Base-by-base conservation (phyloP, 2,797 vertebrate species). In the Staurois parvus region DNA sequence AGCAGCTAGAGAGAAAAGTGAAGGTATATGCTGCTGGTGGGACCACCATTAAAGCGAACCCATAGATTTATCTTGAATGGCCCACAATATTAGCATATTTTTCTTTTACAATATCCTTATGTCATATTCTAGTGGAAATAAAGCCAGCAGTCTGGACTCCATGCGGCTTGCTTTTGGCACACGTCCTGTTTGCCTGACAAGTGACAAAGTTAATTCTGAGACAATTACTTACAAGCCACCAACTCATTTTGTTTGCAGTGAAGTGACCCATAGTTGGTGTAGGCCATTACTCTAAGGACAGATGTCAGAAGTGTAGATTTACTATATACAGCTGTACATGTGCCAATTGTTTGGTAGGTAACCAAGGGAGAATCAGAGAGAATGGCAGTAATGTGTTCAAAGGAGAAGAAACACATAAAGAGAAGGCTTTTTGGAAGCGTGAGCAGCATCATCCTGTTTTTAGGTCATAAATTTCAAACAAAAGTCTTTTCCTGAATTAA, bases 151-250 rank as follows among this genome's bases (percentile, higher is more conserved):
- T 59, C 19, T 59, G 21, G 52, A 59, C 7, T 59, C 21, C 1
- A 0, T 59, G 24, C 72, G 28, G 9, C 21, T 26, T 21, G 19
- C 62, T 48, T 75, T 34, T 42, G 72, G 72, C 72, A 81, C 72
- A 81, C 72, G n/a, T 81, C 59, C 6, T 67, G 15, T 48, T 52
- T 70, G 70, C 34, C 52, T 62, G 64, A 77, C 73, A 84, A 72
- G 56, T 40, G n/a, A 59, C 72, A 28, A 48, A 93, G 90, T 95
- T 94, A 95, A 95, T 96, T 94, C 94, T 77, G 26, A 76, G 87
- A 91, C 91, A 93, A 93, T 92, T 90, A 94, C 91, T 56, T 90
- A 87, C 91, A 91, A 92, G 92, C 93, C 94, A 95, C 94, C 94
- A 94, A 93, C 93, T 89, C 90, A 90, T 88, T 82, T 88, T 93